These are phyloP conservation scores for Alouatta palliata DNA, from an alignment of 2,113 vertebrate species.

Conservation along the genomic window DNA sequence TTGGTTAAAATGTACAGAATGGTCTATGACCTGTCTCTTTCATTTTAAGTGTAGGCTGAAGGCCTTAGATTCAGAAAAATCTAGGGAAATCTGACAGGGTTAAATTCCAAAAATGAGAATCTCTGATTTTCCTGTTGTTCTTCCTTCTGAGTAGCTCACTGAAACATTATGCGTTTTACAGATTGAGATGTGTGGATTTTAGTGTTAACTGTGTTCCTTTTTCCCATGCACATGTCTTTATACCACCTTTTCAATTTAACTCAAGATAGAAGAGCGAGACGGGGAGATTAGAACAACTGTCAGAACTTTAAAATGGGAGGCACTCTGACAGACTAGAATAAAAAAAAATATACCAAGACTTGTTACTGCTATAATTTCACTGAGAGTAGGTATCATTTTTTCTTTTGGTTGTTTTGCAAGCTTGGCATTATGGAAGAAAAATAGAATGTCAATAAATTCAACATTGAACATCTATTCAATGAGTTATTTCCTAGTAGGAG, in stretches of 20 bases:
- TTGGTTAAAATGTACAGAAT: not conserved
- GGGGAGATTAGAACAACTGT: constrained; percentile 6
- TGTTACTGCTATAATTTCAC: constrained; percentile 17
- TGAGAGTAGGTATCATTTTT: not conserved
- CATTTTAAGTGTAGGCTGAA: not conserved
- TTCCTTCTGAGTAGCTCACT: not conserved
- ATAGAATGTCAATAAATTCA: constrained; percentile 81
- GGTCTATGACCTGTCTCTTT: not conserved
- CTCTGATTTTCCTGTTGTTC: not conserved
- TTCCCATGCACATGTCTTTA: not conserved
- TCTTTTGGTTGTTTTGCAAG: constrained; percentile 55
- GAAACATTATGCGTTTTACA: no score
- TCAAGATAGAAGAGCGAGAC: not conserved
- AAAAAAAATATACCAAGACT: not conserved
- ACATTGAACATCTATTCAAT: constrained; percentile 78
- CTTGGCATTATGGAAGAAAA: constrained; percentile 73
- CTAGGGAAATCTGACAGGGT: not conserved
- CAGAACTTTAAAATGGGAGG: constrained; percentile 39
- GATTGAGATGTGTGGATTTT: not conserved
- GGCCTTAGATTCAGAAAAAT: not conserved
- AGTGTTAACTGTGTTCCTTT: not conserved
- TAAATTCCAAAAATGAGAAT: not conserved
- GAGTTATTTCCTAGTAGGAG: constrained; percentile 79
- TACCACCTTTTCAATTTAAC: not conserved
- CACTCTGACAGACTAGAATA: not conserved